These are phyloP conservation scores for Platysternon megacephalum DNA, from an alignment of 2,113 vertebrate species.

Conservation along the genomic window DNA sequence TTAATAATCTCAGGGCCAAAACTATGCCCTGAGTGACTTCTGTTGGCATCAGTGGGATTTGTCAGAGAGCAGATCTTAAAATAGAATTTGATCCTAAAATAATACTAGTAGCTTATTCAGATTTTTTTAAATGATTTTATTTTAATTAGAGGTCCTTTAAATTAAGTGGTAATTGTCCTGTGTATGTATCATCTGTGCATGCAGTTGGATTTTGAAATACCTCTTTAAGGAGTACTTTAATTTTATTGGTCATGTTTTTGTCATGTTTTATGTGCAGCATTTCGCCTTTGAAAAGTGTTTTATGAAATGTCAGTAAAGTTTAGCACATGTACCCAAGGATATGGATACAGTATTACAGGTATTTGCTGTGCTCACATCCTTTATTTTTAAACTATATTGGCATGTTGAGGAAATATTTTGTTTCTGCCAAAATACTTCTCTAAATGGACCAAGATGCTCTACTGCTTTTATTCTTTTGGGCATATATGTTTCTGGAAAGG, in stretches of 20 bases:
- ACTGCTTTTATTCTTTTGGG: not conserved
- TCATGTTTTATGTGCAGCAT: not conserved
- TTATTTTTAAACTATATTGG: not conserved
- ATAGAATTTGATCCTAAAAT: not conserved
- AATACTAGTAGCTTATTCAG: not conserved
- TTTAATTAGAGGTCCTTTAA: not conserved
- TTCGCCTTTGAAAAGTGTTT: not conserved
- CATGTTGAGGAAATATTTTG: not conserved
- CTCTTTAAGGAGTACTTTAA: not conserved
- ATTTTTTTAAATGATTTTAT: not conserved
- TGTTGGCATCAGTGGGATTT: not conserved
- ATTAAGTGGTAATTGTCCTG: not conserved
- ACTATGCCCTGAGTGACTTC: not conserved
- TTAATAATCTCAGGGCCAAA: not conserved
- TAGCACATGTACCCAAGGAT: not conserved
- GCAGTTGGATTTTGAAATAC: not conserved
- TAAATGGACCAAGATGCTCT: not conserved
- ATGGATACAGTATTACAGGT: slow-evolving; percentile 28
- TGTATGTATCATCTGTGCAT: not conserved
- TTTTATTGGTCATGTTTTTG: not conserved
- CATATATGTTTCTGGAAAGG: not conserved
- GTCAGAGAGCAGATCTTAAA: not conserved
- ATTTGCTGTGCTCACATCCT: not conserved
- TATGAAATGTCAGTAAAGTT: not conserved
- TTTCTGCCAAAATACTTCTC: not conserved